phyloP scores from a whole-genome alignment of 1,140 invertebrate species.

The Sitobion miscanthi region DNA sequence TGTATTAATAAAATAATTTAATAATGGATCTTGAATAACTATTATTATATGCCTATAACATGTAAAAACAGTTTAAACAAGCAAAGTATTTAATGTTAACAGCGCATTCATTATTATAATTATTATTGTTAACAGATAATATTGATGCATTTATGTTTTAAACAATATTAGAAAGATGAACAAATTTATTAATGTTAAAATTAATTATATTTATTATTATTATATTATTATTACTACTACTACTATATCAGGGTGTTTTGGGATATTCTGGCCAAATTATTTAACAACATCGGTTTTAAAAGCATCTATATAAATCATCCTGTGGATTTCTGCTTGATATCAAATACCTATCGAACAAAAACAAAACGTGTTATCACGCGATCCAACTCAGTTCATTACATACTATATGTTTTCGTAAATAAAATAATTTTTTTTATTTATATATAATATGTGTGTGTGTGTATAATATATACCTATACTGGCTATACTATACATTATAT shows the following conservation, averaged over 20 bases:
- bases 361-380: background rate
- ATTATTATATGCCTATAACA: constrained; percentile 43
- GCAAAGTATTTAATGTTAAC: background rate
- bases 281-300: background rate
- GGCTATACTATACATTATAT: background rate
- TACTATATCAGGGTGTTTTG: constrained; percentile 40
- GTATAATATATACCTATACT: constrained; percentile 8
- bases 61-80: background rate
- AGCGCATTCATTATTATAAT: background rate
- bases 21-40: constrained; percentile 30
- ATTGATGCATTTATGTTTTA: background rate
- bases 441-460: background rate
- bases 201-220: constrained; percentile 11
- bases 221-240: background rate
- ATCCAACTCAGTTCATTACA: background rate
- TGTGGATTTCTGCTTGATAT: background rate
- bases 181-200: constrained; percentile 18
- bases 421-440: background rate
- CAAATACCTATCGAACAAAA: background rate
- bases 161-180: constrained; percentile 19
- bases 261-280: constrained; percentile 39
- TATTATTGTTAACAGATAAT: constrained; percentile 20
- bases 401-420: background rate
- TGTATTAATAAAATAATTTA: constrained; percentile 4
- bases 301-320: background rate